Percentiles rank a stretch among this genome's conserved stretches.
phyloP scores from a whole-genome alignment of 2,888 invertebrate genomes.

The Synanthedon andrenaeformis region DNA sequence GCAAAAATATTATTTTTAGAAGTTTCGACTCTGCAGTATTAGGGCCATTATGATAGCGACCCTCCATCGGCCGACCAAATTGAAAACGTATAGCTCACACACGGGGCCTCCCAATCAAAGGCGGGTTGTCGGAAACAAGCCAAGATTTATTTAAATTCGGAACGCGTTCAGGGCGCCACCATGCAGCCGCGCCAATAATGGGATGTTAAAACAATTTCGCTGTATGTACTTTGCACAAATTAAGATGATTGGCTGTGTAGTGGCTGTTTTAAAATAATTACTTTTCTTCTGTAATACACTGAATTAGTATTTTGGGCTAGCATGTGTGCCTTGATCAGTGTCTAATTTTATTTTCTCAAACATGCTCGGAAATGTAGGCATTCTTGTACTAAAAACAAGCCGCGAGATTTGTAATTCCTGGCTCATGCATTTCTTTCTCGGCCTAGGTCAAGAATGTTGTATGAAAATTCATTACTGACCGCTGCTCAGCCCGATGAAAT shows the following conservation, averaged over 20 bases:
- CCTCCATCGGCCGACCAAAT: slow-evolving; percentile 31
- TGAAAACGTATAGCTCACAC: slow-evolving; percentile 34
- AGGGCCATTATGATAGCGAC: slow-evolving; percentile 1
- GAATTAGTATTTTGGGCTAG: no score
- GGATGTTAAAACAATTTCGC: slow-evolving; percentile 3
- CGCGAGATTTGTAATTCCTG: no score
- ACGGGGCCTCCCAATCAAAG: slow-evolving; percentile 18
- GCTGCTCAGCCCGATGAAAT: no score
- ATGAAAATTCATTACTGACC: no score
- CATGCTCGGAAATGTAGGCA: no score
- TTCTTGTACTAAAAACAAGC: no score
- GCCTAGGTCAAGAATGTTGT: no score
- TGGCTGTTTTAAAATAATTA: slow-evolving; percentile 1
- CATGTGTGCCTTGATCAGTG: no score
- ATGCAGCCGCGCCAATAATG: background rate
- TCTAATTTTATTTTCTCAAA: no score
- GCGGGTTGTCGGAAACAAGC: slow-evolving; percentile 21
- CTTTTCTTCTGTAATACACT: background rate
- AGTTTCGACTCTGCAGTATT: no score
- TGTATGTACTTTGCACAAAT: slow-evolving; percentile 4
- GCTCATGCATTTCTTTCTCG: no score
- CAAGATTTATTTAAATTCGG: slow-evolving; percentile 35
- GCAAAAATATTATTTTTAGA: no score
- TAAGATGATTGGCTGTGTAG: background rate
- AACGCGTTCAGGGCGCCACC: slow-evolving; percentile 11